Conservation (phyloP, 1,140 invertebrate genomes). For the Calliphora vicina region DNA sequence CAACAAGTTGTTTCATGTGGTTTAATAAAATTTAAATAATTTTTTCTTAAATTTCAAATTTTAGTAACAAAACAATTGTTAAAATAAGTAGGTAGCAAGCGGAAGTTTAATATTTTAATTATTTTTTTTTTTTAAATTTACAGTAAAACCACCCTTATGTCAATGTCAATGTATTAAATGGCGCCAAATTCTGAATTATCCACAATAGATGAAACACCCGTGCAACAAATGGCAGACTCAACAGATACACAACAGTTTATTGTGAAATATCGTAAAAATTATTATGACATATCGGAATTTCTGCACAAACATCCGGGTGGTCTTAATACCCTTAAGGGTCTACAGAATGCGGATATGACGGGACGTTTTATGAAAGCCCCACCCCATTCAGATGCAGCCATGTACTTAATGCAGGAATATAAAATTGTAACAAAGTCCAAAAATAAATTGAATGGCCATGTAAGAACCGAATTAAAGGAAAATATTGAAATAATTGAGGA, state of each 20-base stretch:
- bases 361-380: conserved; percentile 64
- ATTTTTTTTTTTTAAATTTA: too few species aligned
- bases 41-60: too few species aligned
- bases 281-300: conserved; percentile 67
- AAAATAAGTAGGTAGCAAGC: too few species aligned
- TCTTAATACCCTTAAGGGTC: conserved; percentile 65
- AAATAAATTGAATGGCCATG: conserved; percentile 33
- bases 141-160: too few species aligned
- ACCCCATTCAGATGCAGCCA: conserved; percentile 70
- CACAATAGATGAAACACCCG: neutral
- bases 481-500: conserved; percentile 19
- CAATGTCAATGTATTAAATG: too few species aligned
- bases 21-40: too few species aligned
- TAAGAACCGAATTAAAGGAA: neutral
- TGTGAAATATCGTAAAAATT: conserved; percentile 65
- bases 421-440: conserved; percentile 45
- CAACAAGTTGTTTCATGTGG: too few species aligned
- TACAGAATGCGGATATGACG: conserved; percentile 65
- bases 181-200: conserved; percentile 15
- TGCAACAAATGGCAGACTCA: neutral
- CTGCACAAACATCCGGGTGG: conserved; percentile 71
- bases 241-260: conserved; percentile 53
- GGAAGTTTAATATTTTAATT: too few species aligned
- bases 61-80: too few species aligned
- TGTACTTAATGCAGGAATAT: conserved; percentile 70